Conservation (phyloP, 2,113 vertebrate species). For the Saguinus midas region DNA sequence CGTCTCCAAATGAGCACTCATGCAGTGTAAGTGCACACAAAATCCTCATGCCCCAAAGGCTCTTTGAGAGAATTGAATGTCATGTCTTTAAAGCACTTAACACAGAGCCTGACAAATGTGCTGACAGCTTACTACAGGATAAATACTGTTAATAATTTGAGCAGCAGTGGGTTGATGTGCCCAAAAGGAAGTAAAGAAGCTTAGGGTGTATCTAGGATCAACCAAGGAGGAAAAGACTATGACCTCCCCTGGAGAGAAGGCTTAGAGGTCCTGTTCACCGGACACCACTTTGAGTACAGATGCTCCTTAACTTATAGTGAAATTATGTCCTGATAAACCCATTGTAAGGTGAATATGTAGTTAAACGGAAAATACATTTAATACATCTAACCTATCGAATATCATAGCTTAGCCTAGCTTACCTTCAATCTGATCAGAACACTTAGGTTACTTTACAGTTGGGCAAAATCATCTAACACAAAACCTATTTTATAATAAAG, state of each 20-base stretch:
- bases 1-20: not conserved
- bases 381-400: not conserved
- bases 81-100: slow-evolving; percentile 6
- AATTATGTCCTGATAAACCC: not conserved
- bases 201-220: not conserved
- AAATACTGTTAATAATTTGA: not conserved
- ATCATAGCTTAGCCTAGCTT: not conserved
- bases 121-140: not conserved
- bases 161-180: not conserved
- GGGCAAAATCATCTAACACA: not conserved
- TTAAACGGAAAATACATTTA: not conserved
- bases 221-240: not conserved
- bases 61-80: not conserved
- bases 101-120: not conserved
- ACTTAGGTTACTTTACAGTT: not conserved
- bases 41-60: not conserved
- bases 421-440: not conserved
- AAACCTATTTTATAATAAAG: not conserved
- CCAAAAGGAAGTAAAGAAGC: not conserved
- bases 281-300: not conserved
- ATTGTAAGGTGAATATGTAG: not conserved
- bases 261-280: not conserved
- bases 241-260: not conserved
- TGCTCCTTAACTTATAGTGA: not conserved
- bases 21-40: not conserved